These are phyloP conservation scores for Orchesella flavescens DNA, from an alignment of 2,888 invertebrate species.

Conservation along the genomic window DNA sequence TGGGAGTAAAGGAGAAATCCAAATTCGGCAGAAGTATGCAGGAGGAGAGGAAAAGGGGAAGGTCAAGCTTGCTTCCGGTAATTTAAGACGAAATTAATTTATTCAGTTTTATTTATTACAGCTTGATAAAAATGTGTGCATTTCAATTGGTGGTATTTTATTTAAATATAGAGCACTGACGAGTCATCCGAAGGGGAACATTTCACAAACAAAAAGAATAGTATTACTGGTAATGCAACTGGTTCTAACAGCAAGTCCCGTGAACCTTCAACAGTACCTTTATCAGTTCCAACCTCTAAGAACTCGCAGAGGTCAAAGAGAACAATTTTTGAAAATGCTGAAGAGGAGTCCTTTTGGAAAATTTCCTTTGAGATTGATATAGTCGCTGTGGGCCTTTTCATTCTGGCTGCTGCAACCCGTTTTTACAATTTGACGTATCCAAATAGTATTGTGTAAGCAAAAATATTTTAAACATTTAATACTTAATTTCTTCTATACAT, in stretches of 20 bases:
- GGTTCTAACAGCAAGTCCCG: not conserved
- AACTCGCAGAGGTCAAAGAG: not conserved
- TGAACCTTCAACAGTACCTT: not conserved
- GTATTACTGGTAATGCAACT: not conserved
- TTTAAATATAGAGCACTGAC: slow-evolving; percentile 11
- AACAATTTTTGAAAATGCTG: slow-evolving; percentile 43
- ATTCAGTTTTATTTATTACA: not conserved
- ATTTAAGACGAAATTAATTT: not conserved
- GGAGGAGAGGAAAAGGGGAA: slow-evolving; percentile 7
- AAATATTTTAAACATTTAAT: slow-evolving; percentile 14
- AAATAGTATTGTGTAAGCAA: slow-evolving; percentile 90
- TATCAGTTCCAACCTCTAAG: not conserved
- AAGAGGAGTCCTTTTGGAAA: slow-evolving; percentile 70
- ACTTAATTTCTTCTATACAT: too few species aligned
- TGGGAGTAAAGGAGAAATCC: slow-evolving; percentile 35
- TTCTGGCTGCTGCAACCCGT: slow-evolving; percentile 83
- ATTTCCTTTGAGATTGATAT: slow-evolving; percentile 84
- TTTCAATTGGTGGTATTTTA: too few species aligned
- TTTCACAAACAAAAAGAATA: not conserved
- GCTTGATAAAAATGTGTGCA: too few species aligned
- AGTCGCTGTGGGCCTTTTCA: slow-evolving; percentile 82
- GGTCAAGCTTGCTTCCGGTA: slow-evolving; percentile 20
- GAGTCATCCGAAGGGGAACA: slow-evolving; percentile 29
- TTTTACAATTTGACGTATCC: slow-evolving; percentile 90
- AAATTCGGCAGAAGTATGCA: not conserved